Percentiles rank a stretch among this genome's conserved stretches.
These are phyloP conservation scores for Aproaerema taeniolella DNA, from an alignment of 2,888 invertebrate genomes.

Conservation along the genomic window DNA sequence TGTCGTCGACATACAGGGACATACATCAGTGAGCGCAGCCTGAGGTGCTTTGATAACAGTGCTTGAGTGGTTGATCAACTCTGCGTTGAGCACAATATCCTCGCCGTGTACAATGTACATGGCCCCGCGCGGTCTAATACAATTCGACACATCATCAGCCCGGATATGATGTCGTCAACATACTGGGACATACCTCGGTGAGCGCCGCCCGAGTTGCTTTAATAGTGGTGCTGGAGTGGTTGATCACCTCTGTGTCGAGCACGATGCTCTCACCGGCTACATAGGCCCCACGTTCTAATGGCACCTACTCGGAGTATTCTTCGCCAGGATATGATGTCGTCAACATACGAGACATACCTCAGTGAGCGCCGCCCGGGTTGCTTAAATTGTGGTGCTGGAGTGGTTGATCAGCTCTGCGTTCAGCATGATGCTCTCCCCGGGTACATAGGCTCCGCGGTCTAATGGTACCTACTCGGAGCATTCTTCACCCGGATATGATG, in stretches of 20 bases:
- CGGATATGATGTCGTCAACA: no score
- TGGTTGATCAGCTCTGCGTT: conserved; percentile 91
- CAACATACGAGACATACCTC: no score
- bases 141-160: no score
- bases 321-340: no score
- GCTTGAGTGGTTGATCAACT: conserved; percentile 89
- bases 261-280: conserved; percentile 96
- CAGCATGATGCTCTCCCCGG: conserved; percentile 94
- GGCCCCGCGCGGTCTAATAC: conserved; percentile 94
- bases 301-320: no score
- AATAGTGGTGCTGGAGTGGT: conserved; percentile 90
- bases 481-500: no score
- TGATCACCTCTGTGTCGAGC: conserved; percentile 89
- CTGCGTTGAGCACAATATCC: conserved; percentile 91
- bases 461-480: conserved; percentile 87
- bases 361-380: conserved; percentile 88
- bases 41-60: conserved; percentile 90
- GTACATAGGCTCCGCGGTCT: conserved; percentile 95
- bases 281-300: conserved; percentile 94
- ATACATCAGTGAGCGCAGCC: conserved; percentile 82
- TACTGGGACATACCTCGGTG: conserved; percentile 48
- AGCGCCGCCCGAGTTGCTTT: conserved; percentile 91
- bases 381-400: conserved; percentile 90
- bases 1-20: no score
- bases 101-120: conserved; percentile 96